These are phyloP conservation scores for Alligator sinensis DNA, from an alignment of 2,113 vertebrate genomes.

Conservation along the genomic window DNA sequence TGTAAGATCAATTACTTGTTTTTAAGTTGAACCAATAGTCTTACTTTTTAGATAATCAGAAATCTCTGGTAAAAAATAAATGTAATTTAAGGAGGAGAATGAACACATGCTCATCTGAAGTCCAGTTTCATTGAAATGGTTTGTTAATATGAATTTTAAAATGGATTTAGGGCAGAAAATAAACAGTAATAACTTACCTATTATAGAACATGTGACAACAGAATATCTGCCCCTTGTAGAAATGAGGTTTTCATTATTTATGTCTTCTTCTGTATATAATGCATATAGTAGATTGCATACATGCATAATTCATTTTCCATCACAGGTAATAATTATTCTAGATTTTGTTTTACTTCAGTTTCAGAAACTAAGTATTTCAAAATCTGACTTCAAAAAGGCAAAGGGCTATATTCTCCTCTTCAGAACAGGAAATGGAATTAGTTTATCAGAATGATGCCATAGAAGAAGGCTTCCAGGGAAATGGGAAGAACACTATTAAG, in stretches of 20 bases:
- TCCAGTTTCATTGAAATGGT: neutral
- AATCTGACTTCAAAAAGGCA: neutral
- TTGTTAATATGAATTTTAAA: neutral
- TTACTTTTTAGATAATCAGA: neutral
- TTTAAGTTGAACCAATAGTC: neutral
- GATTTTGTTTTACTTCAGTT: constrained; percentile 22
- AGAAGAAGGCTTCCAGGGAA: neutral
- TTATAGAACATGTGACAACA: neutral
- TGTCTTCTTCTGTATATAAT: neutral
- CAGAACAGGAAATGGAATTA: neutral
- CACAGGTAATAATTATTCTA: neutral
- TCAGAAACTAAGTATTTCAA: neutral
- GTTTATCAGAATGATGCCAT: neutral
- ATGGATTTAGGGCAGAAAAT: neutral
- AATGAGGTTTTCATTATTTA: constrained; percentile 25
- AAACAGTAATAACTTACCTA: constrained; percentile 12
- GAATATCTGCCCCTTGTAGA: neutral
- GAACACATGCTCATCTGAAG: neutral
- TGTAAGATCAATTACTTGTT: neutral
- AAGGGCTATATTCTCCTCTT: neutral
- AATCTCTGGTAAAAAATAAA: neutral
- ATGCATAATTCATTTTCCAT: neutral
- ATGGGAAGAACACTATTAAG: neutral
- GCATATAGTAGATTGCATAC: neutral
- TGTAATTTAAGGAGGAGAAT: neutral